Conservation (phyloP, 23 tunicate species). For the Phallusia fumigata region DNA sequence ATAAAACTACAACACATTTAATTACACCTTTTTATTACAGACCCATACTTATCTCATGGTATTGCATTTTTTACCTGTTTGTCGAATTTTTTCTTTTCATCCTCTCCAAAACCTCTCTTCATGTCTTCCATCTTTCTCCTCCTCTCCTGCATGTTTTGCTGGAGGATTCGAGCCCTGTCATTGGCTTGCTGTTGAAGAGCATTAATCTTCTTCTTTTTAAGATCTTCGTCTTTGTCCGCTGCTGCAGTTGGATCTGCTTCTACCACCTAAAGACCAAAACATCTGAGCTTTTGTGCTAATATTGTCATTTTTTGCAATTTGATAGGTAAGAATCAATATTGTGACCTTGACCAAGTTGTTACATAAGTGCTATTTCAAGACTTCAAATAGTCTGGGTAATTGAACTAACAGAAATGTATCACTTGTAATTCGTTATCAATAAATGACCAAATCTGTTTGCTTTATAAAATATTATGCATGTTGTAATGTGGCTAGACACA, state of each 20-base stretch:
- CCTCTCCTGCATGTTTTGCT: slow-evolving; percentile 42
- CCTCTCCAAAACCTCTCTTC: background rate
- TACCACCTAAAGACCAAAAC: background rate
- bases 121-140: slow-evolving; percentile 19
- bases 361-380: no score
- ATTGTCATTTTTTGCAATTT: no score
- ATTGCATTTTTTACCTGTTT: slow-evolving; percentile 11
- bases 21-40: background rate
- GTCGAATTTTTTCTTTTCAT: background rate
- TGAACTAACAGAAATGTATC: no score
- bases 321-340: no score
- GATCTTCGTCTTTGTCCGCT: background rate
- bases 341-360: no score
- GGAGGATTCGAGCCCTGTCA: slow-evolving; percentile 57
- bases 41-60: background rate
- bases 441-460: no score
- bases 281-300: no score
- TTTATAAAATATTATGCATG: no score
- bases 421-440: no score
- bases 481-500: no score
- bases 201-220: slow-evolving; percentile 44
- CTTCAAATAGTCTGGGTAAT: no score
- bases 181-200: slow-evolving; percentile 74
- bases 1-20: no score
- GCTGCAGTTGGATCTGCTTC: background rate